phyloP scores from a whole-genome alignment of 2,113 vertebrate species.

The Tyto alba region DNA sequence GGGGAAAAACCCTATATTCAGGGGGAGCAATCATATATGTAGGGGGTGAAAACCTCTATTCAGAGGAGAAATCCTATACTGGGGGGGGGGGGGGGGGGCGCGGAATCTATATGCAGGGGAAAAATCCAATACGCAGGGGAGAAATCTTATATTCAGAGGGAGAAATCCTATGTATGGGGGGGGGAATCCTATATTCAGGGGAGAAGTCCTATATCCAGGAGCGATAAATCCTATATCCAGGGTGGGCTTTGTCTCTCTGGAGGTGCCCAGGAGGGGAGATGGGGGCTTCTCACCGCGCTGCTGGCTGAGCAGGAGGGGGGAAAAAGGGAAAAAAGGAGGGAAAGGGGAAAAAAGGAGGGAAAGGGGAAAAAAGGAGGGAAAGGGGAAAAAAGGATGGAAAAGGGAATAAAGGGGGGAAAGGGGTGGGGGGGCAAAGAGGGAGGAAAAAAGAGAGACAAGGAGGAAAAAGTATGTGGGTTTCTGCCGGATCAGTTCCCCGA shows the following conservation, averaged over 20 bases:
- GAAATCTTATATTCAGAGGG: background rate
- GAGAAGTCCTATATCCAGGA: background rate
- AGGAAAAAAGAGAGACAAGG: background rate
- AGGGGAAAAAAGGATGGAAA: background rate
- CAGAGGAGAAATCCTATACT: background rate
- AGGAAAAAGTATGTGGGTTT: background rate
- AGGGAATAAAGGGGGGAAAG: too few relatives aligned
- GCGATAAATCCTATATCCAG: background rate
- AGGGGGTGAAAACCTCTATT: background rate
- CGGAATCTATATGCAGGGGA: background rate
- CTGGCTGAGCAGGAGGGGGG: background rate
- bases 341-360: rapidly evolving
- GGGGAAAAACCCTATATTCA: background rate
- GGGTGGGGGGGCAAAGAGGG: too few relatives aligned
- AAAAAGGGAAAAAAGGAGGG: rapidly evolving
- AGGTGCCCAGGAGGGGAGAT: background rate
- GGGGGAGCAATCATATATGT: background rate
- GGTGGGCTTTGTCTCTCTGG: background rate
- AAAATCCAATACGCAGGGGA: background rate
- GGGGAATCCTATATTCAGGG: background rate
- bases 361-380: rapidly evolving
- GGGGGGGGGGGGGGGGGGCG: too few relatives aligned
- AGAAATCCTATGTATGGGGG: background rate
- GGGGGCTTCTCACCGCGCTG: background rate
- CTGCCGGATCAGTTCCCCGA: too few relatives aligned